Conservation (phyloP, 2,888 invertebrate genomes). For the Meta bourneti region DNA sequence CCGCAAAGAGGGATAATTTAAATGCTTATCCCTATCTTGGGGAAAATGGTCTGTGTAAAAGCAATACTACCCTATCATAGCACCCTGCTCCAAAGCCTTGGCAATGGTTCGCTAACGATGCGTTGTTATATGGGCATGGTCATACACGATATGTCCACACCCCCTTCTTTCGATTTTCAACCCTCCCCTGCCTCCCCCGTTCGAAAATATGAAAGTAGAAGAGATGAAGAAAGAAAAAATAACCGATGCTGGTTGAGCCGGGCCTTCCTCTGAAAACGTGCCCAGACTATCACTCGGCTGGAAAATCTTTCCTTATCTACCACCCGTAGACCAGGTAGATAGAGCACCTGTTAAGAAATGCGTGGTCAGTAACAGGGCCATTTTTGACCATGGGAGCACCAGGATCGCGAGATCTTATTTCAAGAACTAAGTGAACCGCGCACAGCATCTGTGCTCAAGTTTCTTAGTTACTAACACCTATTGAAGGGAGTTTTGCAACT, state of each 20-base stretch:
- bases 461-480: too few species aligned
- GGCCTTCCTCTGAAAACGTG: slow-evolving; percentile 40
- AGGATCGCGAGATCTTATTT: too few species aligned
- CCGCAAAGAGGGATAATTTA: neutral
- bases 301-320: slow-evolving; percentile 56
- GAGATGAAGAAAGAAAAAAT: slow-evolving; percentile 13
- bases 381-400: slow-evolving; percentile 14
- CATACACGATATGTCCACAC: slow-evolving; percentile 60
- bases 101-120: slow-evolving; percentile 53
- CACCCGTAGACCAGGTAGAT: slow-evolving; percentile 43
- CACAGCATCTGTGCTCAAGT: too few species aligned
- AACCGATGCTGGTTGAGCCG: neutral
- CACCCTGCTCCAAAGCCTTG: slow-evolving; percentile 4
- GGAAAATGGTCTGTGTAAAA: slow-evolving; percentile 18
- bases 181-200: slow-evolving; percentile 17
- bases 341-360: slow-evolving; percentile 37
- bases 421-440: too few species aligned
- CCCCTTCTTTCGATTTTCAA: slow-evolving; percentile 31
- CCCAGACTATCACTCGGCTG: slow-evolving; percentile 41
- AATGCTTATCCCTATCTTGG: neutral
- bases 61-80: neutral
- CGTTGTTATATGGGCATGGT: slow-evolving; percentile 70
- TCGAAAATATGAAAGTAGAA: slow-evolving; percentile 34
- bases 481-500: too few species aligned
- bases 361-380: neutral